Base-by-base conservation (phyloP, 2,888 invertebrate species). In the Glaucopsyche alexis region DNA sequence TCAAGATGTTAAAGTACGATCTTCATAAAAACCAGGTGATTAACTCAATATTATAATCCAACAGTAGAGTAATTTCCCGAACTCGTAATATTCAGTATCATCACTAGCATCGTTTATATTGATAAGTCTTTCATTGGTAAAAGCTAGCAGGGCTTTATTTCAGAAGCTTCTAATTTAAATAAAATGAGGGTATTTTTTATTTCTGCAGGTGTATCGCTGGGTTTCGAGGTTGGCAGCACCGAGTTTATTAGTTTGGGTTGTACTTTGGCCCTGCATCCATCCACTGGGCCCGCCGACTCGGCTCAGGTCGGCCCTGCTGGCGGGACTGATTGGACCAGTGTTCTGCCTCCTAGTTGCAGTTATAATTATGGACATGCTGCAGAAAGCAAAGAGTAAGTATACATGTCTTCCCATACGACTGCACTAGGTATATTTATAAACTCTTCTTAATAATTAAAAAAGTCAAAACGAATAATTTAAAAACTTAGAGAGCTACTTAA, bases 311-410 rank as follows among this genome's bases (percentile, higher is more conserved):
- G 90, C 90, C 2, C 84, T 83, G 72, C 84, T 90, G 8, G 89
- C 91, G 0, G 89, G 87, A 2, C 71, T 87, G 45, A 91, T 91
- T 83, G 79, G 91, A 0, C 87, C 91, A 2, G 81, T 89, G 14
- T 91, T 91, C 84, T 83, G 85, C 1, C 73, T 84, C 47, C 79
- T 89, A 73, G 86, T 88, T 8, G 81, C 81, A 4, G 45, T 85
- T 4, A 87, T 88, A 6, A 77, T 91, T 76, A 83, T 91, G 1
- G 91, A 89, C 0, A 87, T 88, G 40, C 86, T 91, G 77, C 85
- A 89, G 72, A 85, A 86, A 13, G 16, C 7, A 1, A 16, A 52
- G 8, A 16, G 52, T 52, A 52, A 80, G 87, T 85, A 16, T 50
- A 50, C 50, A n/a, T 7, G 14, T 42, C 7, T 42, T 42, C 42